Evolutionary conservation across 1,140 invertebrate species (phyloP), one percentile per base, ranked within the genome.

Genomic region (Mizuhopecten yessoensis): DNA sequence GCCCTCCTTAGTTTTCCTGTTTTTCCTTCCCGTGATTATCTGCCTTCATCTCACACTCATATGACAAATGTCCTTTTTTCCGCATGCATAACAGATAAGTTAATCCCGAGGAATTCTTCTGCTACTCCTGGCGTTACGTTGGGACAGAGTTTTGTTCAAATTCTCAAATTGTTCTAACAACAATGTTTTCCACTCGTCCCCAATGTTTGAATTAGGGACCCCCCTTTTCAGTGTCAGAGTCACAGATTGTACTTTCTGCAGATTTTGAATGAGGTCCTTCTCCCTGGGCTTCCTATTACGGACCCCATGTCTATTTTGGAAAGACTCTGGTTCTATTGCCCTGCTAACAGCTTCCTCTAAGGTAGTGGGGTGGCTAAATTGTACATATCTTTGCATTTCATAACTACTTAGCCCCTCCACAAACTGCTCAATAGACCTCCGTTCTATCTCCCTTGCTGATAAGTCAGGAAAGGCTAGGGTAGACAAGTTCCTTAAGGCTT

Each of bases 321-420:
- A 86, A 33, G 86, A 34, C 87, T 75, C 86, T 33, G 36, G 36
- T 36, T 90, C 89, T 49, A 87, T 49, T 33, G 89, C 89, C 34
- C 42, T 13, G 34, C 86, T 42, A 11, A 90, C 87, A 49, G 89
- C 89, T 13, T 23, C 20, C 34, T 90, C 89, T 49, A 90, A 29
- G 7, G 89, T 87, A 34, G n/a, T 49, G 23, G 89, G 89, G 13
- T 90, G 86, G 5, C 33, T 36, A 49, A 90, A 90, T 11, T 87
- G 86, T 10, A 90, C 89, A 34, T 36, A 42, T 45, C 34, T 90
- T 33, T 87, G 36, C 34, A 90, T 34, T 45, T 90, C 86, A 45
- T 29, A 87, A 87, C 42, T 34, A 34, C 42, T 42, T 29, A 90
- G 33, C 13, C 89, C 89, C 33, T 49, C 34, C 13, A 90, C 49